Evolutionary conservation across 2,113 vertebrate genomes (phyloP).

Genomic region (Phrynocephalus versicolor): DNA sequence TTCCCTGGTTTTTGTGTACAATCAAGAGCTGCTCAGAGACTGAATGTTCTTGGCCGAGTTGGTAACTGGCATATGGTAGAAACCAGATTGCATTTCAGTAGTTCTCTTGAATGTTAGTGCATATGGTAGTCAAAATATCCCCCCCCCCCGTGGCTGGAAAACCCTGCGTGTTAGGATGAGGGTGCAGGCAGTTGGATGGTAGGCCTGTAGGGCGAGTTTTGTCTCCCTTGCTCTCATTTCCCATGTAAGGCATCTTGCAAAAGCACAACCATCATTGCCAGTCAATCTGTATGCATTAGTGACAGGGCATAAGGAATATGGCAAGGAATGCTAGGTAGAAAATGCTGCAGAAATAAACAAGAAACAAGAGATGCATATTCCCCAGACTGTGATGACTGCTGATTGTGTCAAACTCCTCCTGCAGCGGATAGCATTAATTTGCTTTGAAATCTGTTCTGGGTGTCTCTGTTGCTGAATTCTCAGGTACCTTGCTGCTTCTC

Average conservation of each 20-base stretch:
- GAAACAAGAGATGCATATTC: neutral
- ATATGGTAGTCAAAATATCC: conserved; percentile 47
- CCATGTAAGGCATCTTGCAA: neutral
- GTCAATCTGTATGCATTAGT: neutral
- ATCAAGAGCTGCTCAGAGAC: conserved; percentile 39
- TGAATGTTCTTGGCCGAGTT: conserved; percentile 51
- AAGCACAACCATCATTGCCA: neutral
- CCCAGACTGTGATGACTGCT: neutral
- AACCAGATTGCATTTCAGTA: conserved; percentile 53
- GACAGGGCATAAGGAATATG: neutral
- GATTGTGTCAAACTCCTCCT: no score
- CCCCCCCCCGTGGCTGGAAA: conserved; percentile 19
- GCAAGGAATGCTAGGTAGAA: neutral
- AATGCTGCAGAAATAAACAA: neutral
- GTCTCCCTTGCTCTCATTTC: no score
- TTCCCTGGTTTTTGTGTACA: conserved; percentile 27
- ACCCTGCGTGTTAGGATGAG: neutral
- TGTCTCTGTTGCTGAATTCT: neutral
- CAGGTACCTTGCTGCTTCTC: neutral
- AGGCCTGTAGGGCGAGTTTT: neutral
- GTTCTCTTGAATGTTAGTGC: conserved; percentile 56
- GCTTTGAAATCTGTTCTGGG: no score
- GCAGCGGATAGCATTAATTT: no score
- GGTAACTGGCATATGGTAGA: conserved; percentile 57
- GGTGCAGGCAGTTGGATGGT: neutral